Percentiles rank a stretch among this genome's conserved stretches.
These are phyloP conservation scores for Brachypteracias leptosomus DNA, from an alignment of 2,113 vertebrate genomes.

Conservation along the genomic window DNA sequence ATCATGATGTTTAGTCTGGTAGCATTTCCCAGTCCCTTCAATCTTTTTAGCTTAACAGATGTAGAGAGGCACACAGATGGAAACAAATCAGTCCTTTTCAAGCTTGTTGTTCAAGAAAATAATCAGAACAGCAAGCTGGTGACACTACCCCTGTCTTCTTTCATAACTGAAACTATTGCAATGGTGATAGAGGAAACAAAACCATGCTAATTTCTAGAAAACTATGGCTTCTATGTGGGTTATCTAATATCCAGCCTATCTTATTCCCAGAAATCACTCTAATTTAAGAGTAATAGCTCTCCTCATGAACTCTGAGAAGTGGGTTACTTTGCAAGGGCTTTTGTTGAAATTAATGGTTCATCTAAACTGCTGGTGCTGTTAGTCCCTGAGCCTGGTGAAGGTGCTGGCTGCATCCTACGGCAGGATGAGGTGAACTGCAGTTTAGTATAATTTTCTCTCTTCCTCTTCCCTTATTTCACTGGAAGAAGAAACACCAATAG, in stretches of 20 bases:
- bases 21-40: not conserved
- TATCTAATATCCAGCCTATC: not conserved
- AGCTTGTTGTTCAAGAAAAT: not conserved
- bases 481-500: not conserved
- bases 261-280: not conserved
- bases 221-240: not conserved
- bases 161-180: not conserved
- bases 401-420: not conserved
- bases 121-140: not conserved
- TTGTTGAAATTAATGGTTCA: not conserved
- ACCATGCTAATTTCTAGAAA: not conserved
- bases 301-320: not conserved
- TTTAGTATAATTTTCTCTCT: not conserved
- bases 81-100: conserved; percentile 16
- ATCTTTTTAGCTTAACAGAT: conserved; percentile 7
- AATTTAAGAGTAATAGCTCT: not conserved
- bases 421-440: not conserved
- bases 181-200: not conserved
- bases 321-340: not conserved
- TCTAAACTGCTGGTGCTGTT: not conserved
- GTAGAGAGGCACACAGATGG: not conserved
- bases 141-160: not conserved
- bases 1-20: not conserved
- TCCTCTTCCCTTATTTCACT: not conserved
- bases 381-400: not conserved